Base-by-base conservation (phyloP, 2,113 vertebrate species). In the Trachemys scripta region DNA sequence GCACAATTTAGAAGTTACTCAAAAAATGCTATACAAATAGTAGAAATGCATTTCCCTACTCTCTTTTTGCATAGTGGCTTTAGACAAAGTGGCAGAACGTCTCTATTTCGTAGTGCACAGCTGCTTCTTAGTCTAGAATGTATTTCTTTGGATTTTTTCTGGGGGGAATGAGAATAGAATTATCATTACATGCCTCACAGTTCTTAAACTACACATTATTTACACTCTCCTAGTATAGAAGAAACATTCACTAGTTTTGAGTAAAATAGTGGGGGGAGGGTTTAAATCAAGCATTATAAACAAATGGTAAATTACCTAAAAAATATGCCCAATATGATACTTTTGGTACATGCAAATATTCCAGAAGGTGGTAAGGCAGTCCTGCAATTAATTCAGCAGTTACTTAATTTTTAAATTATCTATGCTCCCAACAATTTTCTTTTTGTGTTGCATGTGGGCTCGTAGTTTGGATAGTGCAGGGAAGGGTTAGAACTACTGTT, bases 271-370 rank as follows among this genome's bases (percentile, higher is more conserved):
- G 7, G 29, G 14, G 20, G 0, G 1, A 13, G 20, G 19, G 8
- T 85, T 91, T 57, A 38, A 86, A 62, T 45, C 12, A 24, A 54
- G 8, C 9, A 27, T 84, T 93, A 87, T 49, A 49, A 79, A 80
- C 65, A 49, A 27, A 80, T 42, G 13, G 27, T 54, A 84, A 93
- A 86, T 86, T 62, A 31, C 83, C 93, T 72, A 5, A 88, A 88
- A 25, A 91, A 92, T 93, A 80, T 75, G 83, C 92, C 95, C 94
- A 85, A 35, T 96, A 95, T 56, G 93, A 98, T 95, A 98, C 89
- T 90, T 87, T 65, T 38, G 90, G 84, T 4, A n/a, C 2, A 31
- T 31, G 57, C 47, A 38, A 47, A 53, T 9, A 59, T 31, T 87
- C 81, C 87, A 9, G 80, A 87, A 83, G 3, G 1, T 3, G 78